Percentiles rank a stretch among this genome's conserved stretches.
phyloP scores from a whole-genome alignment of 2,797 vertebrate genomes.

The Brachymystax lenok region DNA sequence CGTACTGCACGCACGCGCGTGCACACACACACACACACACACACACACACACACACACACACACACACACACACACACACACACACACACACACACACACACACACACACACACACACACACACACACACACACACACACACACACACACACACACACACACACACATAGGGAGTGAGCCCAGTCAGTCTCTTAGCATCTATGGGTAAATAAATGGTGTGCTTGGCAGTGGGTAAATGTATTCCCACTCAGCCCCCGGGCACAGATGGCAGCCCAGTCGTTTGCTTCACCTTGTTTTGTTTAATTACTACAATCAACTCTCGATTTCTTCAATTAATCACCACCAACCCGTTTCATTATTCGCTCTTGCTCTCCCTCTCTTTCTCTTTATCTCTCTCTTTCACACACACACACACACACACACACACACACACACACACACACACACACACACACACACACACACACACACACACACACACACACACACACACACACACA shows the following conservation, averaged over 20 bases:
- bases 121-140: constrained; percentile 31
- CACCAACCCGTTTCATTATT: constrained; percentile 96
- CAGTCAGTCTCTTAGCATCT: constrained; percentile 73
- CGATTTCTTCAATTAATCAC: constrained; percentile 99
- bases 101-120: constrained; percentile 35
- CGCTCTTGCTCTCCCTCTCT: constrained; percentile 54
- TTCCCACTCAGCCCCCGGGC: constrained; percentile 86
- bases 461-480: background rate
- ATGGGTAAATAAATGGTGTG: constrained; percentile 87
- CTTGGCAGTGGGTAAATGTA: constrained; percentile 90
- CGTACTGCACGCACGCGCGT: constrained; percentile 15
- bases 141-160: too few species aligned
- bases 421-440: background rate
- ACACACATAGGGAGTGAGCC: constrained; percentile 33
- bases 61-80: constrained; percentile 14
- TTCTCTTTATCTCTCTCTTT: constrained; percentile 38
- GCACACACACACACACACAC: constrained; percentile 5
- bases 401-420: background rate
- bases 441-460: background rate
- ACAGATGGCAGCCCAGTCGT: constrained; percentile 94
- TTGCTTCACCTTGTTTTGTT: constrained; percentile 99
- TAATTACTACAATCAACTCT: constrained; percentile 99
- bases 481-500: constrained; percentile 4
- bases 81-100: constrained; percentile 19
- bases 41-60: constrained; percentile 16